Evolutionary conservation across 2,888 invertebrate species (phyloP).

Genomic region (Cheilosia impressa): DNA sequence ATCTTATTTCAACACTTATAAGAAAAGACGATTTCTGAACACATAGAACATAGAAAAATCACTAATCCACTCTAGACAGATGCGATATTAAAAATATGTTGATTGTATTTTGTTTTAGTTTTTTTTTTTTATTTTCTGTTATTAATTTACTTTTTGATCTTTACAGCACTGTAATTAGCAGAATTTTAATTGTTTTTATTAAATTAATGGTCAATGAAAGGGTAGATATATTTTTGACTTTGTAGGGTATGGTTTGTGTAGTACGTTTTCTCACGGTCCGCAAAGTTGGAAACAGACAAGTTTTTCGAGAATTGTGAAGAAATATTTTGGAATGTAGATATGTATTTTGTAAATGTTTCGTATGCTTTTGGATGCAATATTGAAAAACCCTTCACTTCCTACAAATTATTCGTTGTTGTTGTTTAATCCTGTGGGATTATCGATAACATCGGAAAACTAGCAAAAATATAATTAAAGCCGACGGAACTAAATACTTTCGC

Average conservation of each 20-base stretch:
- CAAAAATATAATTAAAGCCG: no score
- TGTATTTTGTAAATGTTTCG: no score
- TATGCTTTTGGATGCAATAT: no score
- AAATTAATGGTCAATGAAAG: background rate
- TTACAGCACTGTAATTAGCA: constrained; percentile 32
- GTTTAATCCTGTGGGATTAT: no score
- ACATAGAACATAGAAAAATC: constrained; percentile 69
- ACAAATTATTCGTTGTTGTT: no score
- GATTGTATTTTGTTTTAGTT: constrained; percentile 13
- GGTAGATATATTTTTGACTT: background rate
- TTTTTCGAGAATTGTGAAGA: background rate
- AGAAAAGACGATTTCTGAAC: constrained; percentile 67
- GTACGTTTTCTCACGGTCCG: background rate
- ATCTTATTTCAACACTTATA: constrained; percentile 56
- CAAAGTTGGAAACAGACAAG: background rate
- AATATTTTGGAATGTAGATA: no score
- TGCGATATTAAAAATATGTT: constrained; percentile 36
- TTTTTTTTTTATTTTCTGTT: constrained; percentile 8
- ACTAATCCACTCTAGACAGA: constrained; percentile 48
- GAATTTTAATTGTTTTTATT: background rate
- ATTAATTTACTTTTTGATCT: constrained; percentile 16
- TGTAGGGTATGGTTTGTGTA: background rate
- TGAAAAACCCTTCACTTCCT: no score
- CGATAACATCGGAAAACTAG: no score
- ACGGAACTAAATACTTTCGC: no score